These are phyloP conservation scores for Lamprologus ornatipinnis DNA, from an alignment of 2,113 vertebrate genomes.

Conservation along the genomic window DNA sequence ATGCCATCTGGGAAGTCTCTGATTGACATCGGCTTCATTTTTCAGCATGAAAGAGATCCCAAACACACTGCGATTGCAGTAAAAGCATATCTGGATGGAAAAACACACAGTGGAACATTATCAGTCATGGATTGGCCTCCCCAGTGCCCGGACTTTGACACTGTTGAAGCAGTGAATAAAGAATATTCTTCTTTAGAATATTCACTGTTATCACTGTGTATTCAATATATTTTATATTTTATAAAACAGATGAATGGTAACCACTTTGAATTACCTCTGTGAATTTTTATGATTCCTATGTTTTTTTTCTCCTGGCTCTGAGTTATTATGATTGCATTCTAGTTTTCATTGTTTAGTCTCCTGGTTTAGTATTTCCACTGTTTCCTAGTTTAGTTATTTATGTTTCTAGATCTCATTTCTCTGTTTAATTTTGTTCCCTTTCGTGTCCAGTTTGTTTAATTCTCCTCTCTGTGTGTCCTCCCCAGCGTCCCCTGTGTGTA, in stretches of 20 bases:
- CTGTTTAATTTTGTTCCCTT: neutral
- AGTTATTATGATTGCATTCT: neutral
- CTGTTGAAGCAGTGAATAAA: neutral
- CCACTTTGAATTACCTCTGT: neutral
- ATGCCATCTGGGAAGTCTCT: neutral
- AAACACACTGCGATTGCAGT: neutral
- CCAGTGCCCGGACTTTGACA: neutral
- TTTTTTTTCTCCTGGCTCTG: fast-evolving
- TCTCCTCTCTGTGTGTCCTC: neutral
- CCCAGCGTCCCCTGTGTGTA: fast-evolving
- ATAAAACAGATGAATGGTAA: neutral
- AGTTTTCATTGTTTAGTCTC: neutral
- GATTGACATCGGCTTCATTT: neutral
- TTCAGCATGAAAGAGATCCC: fast-evolving
- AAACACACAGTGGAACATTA: neutral
- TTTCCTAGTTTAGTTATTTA: neutral
- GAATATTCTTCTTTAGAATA: neutral
- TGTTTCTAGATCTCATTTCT: neutral
- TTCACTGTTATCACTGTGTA: neutral
- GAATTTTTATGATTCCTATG: fast-evolving
- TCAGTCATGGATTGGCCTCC: neutral
- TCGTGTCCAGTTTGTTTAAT: neutral
- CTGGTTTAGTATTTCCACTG: fast-evolving
- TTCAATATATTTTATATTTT: neutral
- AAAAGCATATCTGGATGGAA: neutral